Evolutionary conservation across 2,888 invertebrate species (phyloP), one percentile per base, ranked within the genome.

Genomic region (Therioaphis trifolii): DNA sequence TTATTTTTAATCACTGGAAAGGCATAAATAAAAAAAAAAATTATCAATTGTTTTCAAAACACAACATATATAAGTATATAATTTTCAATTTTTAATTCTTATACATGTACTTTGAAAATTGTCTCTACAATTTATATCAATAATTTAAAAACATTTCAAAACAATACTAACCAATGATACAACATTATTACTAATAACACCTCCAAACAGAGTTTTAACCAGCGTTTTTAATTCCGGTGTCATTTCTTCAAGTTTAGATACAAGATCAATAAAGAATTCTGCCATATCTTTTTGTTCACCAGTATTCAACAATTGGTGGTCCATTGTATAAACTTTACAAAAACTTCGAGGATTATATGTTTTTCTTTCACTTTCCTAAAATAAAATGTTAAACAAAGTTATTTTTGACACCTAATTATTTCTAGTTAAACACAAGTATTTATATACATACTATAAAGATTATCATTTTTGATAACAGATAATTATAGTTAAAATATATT

Each of bases 261-360:
- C 97, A 71, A 98, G 92, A 90, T 98, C 97, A 80, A 97, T 98
- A 88, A 98, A 98, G 90, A 98, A 98, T 89, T 98, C 98, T 0
- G 97, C 97, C 98, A 98, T 98, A 88, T 98, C 98, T 88, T 98
- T 98, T 89, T 98, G 98, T 88, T 98, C 98, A 0, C 97, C 97
- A 0, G 97, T 97, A 88, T 98, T 98, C 11, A 98, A 89, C 0
- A 97, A 96, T 88, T 97, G 97, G 88, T 97, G 96, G 88, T 98
- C 97, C 98, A 98, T 98, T 79, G 96, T 96, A 89, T 98, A 98
- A 0, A 86, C 96, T 86, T 97, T 95, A 89, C 98, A 98, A 89
- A 98, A 98, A 86, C 96, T 96, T 74, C 96, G 92, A 0, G 98
- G 98, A 89, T 97, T 97, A 89, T 97, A 98, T 0, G 97, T 96